These are phyloP conservation scores for Diadema setosum DNA, from an alignment of 35 echinoderm and acorn worm genomes.

Conservation along the genomic window DNA sequence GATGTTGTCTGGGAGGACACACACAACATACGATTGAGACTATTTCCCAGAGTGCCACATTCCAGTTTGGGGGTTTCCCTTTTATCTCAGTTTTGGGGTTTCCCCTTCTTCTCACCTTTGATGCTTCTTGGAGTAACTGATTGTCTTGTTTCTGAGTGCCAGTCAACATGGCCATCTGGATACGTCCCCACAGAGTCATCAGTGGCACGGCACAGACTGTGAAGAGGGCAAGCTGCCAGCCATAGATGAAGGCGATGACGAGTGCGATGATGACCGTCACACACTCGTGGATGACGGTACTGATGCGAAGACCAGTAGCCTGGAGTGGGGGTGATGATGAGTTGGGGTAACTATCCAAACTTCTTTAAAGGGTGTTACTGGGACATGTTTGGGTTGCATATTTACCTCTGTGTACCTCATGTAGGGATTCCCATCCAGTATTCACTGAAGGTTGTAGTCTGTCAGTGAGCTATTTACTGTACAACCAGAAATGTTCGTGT, in stretches of 20 bases:
- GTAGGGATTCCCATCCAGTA: no score
- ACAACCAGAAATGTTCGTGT: no score
- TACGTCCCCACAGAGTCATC: slow-evolving; percentile 2
- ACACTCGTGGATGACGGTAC: not conserved
- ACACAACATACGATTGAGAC: no score
- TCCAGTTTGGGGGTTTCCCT: no score
- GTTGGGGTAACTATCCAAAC: not conserved
- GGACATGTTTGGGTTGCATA: not conserved
- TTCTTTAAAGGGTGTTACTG: not conserved
- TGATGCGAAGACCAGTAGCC: not conserved
- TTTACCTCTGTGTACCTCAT: not conserved
- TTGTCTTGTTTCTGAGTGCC: not conserved
- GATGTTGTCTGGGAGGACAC: no score
- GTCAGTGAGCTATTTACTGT: not conserved
- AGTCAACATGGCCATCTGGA: slow-evolving; percentile 15
- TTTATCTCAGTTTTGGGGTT: no score
- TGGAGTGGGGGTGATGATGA: not conserved
- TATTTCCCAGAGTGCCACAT: no score
- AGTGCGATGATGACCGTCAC: not conserved
- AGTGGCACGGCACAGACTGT: not conserved
- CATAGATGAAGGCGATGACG: not conserved
- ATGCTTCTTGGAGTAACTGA: not conserved
- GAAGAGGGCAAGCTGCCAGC: slow-evolving; percentile 2
- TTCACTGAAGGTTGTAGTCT: not conserved
- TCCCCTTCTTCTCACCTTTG: not conserved